phyloP scores from a whole-genome alignment of 2,888 invertebrate genomes.

The Leptodirus hochenwartii region DNA sequence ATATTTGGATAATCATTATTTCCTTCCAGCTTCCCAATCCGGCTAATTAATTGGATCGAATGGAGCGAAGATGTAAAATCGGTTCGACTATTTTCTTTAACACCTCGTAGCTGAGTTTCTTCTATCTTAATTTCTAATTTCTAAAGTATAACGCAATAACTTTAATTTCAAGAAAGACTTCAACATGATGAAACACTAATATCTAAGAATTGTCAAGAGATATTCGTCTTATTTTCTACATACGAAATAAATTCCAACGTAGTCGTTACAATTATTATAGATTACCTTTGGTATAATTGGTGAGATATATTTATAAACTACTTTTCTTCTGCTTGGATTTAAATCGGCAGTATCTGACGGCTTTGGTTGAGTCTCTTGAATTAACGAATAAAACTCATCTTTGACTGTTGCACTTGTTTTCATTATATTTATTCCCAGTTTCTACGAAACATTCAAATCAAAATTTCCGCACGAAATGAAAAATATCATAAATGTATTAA shows the following conservation, averaged over 20 bases:
- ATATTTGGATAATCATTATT: constrained; percentile 28
- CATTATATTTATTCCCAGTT: constrained; percentile 42
- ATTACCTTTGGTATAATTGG: constrained; percentile 65
- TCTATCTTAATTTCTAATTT: constrained; percentile 56
- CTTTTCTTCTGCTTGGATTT: constrained; percentile 21
- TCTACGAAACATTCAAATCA: too few relatives aligned
- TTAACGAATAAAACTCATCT: constrained; percentile 36
- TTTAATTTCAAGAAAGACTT: constrained; percentile 7
- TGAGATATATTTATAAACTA: constrained; percentile 42
- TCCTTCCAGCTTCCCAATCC: not conserved
- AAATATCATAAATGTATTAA: too few relatives aligned
- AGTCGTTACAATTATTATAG: constrained; percentile 5
- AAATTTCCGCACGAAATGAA: too few relatives aligned
- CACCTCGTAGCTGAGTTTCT: constrained; percentile 47
- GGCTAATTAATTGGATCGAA: constrained; percentile 8
- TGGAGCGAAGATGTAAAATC: constrained; percentile 47
- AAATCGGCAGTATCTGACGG: too few relatives aligned
- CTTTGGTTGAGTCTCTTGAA: constrained; percentile 28
- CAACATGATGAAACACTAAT: constrained; percentile 8
- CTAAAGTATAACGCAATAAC: constrained; percentile 30
- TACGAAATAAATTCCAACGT: too few relatives aligned
- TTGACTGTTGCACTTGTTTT: constrained; percentile 37
- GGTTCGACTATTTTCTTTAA: constrained; percentile 47
- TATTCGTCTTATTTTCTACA: too few relatives aligned
- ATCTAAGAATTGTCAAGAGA: too few relatives aligned